A percentile compares a stretch with the other conserved stretches of the same genome.
phyloP scores from a whole-genome alignment of 1,140 invertebrate genomes.

The Nephotettix cincticeps region DNA sequence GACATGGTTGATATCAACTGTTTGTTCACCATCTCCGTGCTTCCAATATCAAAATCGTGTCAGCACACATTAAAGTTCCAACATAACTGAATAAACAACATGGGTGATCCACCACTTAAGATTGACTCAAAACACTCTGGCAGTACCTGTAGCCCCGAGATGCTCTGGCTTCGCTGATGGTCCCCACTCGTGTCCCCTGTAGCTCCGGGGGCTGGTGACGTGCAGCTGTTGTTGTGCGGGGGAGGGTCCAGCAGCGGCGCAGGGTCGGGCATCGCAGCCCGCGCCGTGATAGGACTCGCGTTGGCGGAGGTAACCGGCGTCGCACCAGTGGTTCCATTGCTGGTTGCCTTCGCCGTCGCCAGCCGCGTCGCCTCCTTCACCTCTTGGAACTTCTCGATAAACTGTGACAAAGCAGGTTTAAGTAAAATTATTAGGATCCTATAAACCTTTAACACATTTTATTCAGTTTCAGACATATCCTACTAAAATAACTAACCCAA shows the following conservation, averaged over 20 bases:
- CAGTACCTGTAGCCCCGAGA: constrained; percentile 54
- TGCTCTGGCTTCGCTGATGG: constrained; percentile 55
- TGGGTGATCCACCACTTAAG: no score
- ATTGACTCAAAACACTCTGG: no score
- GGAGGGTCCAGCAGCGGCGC: constrained; percentile 52
- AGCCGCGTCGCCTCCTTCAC: constrained; percentile 91
- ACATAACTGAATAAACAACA: no score
- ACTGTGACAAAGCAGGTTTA: constrained; percentile 74
- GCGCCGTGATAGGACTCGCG: constrained; percentile 75
- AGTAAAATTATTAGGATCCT: no score
- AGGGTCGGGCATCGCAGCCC: constrained; percentile 49
- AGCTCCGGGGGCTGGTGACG: constrained; percentile 29
- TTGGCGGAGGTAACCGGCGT: constrained; percentile 82
- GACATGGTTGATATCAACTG: no score
- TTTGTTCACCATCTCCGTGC: no score
- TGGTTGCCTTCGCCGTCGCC: constrained; percentile 62
- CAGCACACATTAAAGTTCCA: no score
- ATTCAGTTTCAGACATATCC: no score
- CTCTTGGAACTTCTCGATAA: constrained; percentile 98
- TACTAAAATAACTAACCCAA: no score
- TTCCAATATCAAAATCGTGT: no score
- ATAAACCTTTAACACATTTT: no score
- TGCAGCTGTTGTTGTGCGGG: constrained; percentile 42
- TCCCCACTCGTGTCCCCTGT: constrained; percentile 33
- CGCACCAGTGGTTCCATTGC: constrained; percentile 60